Evolutionary conservation across 2,113 vertebrate genomes (phyloP), one percentile per base, ranked within the genome.

Genomic region (Mionectes macconnelli): DNA sequence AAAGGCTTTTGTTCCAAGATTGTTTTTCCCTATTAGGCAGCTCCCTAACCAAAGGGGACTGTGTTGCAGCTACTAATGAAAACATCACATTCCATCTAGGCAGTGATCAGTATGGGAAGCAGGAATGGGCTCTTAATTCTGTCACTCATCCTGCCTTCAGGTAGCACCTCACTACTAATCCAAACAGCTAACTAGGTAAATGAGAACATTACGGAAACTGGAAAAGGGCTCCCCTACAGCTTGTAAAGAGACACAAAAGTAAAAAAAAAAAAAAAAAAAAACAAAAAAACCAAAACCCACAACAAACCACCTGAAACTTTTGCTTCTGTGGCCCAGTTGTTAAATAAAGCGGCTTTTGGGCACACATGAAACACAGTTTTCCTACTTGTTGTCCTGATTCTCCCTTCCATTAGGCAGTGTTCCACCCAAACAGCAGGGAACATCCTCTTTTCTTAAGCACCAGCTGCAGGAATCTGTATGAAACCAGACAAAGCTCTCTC

Each of bases 1-100:
- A 96, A 96, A 91, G 35, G 73, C 57, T 94, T 96, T 94, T 91
- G 69, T 96, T 96, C 81, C 53, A 37, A 9, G 27, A 82, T 64
- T 93, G 72, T 86, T 84, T 95, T 84, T 53, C 78, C 40, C 30
- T 69, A 44, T 64, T 77, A 94, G 93, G 72, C 79, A 83, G 83
- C 76, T 96, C 16, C 3, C 69, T 91, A 95, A 89, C 81, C 88
- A 83, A 89, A 89, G 8, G 84, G 68, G 75, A 68, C n/a, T 53
- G 28, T 15, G 39, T 50, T 92, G 78, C 72, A 84, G 88, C 74
- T 95, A 4, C 95, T 94, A 93, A 96, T 72, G 63, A 96, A 97
- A 90, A 82, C 66, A 93, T 69, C 79, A 44, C 55, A 87, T 73
- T 96, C 84, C 56, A 55, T 81, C 62, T 35, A 47, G 40, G 68